Conservation (phyloP, 1,140 invertebrate species). For the Hylaeus volcanicus region DNA sequence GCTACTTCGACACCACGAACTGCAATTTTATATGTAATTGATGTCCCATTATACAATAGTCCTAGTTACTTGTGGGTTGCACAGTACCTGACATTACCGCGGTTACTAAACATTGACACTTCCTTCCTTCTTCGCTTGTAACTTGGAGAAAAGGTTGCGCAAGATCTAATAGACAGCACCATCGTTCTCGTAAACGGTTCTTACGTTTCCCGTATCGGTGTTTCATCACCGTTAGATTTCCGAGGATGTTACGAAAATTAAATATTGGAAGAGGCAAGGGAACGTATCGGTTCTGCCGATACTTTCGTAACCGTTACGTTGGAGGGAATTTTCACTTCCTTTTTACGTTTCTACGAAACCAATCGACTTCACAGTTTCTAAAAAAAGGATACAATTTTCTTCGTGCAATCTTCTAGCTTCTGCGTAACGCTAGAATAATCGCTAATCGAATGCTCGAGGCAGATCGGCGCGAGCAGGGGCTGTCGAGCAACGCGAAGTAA, state of each 20-base stretch:
- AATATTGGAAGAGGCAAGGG: conserved; percentile 28
- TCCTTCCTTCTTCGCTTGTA: conserved; percentile 7
- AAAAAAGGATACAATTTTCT: background rate
- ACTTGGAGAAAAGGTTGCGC: conserved; percentile 11
- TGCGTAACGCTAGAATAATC: no score
- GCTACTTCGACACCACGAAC: no score
- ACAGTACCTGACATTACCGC: background rate
- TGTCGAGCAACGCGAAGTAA: background rate
- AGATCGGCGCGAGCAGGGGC: background rate
- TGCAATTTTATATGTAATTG: no score
- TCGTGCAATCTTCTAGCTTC: no score
- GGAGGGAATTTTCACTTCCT: background rate
- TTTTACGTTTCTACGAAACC: background rate
- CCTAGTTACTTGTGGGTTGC: no score
- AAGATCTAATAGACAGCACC: conserved; percentile 21
- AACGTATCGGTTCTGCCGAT: background rate
- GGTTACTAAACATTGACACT: conserved; percentile 24
- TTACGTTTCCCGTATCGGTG: conserved; percentile 3
- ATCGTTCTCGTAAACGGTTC: conserved; percentile 10
- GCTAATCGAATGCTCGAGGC: background rate
- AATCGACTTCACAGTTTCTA: background rate
- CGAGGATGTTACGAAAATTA: conserved; percentile 43
- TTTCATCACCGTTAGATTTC: conserved; percentile 42
- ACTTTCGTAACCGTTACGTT: background rate
- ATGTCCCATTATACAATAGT: no score